phyloP scores from a whole-genome alignment of 2,113 vertebrate genomes.

The Pseudopipra pipra region DNA sequence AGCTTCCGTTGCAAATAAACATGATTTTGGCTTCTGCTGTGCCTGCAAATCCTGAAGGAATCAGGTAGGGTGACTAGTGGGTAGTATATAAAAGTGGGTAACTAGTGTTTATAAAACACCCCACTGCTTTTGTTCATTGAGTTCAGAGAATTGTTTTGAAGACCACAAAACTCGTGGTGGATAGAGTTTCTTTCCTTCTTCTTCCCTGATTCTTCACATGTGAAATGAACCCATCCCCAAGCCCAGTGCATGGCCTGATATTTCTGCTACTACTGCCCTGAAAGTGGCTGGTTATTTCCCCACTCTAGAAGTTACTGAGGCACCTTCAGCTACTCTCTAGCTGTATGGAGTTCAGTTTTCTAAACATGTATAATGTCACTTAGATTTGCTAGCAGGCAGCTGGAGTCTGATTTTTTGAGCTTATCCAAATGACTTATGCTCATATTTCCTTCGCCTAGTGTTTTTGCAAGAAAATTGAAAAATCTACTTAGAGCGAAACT shows the following conservation, averaged over 20 bases:
- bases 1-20: not conserved
- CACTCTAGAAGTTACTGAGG: not conserved
- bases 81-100: not conserved
- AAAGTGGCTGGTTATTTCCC: not conserved
- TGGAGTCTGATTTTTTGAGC: not conserved
- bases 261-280: not conserved
- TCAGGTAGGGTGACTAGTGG: not conserved
- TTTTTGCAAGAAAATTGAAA: not conserved
- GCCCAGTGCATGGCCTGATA: not conserved
- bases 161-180: not conserved
- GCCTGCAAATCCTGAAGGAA: not conserved
- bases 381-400: not conserved
- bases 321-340: not conserved
- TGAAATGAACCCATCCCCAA: not conserved
- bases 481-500: not conserved
- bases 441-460: not conserved
- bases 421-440: not conserved
- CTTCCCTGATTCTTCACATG: not conserved
- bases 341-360: not conserved
- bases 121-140: not conserved
- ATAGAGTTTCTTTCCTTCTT: not conserved
- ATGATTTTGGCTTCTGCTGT: not conserved
- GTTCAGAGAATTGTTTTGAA: not conserved
- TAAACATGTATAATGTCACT: not conserved
- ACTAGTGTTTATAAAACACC: not conserved